Percentiles rank a stretch among this genome's conserved stretches.
Conservation (phyloP, 2,888 invertebrate genomes). For the Daptonema setosum region DNA sequence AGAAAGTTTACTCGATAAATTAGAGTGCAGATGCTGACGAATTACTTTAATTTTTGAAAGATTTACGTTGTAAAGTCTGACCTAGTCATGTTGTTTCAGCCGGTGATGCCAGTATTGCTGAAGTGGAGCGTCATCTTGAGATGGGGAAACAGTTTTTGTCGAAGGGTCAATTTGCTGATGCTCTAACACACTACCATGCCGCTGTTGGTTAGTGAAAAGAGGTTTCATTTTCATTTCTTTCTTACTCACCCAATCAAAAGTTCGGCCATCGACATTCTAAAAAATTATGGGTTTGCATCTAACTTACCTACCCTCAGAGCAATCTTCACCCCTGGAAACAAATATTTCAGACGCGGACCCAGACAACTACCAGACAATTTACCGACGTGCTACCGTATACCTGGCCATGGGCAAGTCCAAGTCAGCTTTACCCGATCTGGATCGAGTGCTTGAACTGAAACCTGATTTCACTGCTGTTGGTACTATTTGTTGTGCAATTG, state of each 20-base stretch:
- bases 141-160: slow-evolving; percentile 73
- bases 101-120: slow-evolving; percentile 27
- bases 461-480: slow-evolving; percentile 77
- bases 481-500: too few relatives aligned
- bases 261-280: too few relatives aligned
- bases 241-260: too few relatives aligned
- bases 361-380: slow-evolving; percentile 78
- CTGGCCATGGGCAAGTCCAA: slow-evolving; percentile 83
- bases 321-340: too few relatives aligned
- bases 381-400: slow-evolving; percentile 81
- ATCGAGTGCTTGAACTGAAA: slow-evolving; percentile 70
- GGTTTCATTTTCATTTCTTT: slow-evolving; percentile 1
- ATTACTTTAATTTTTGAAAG: too few relatives aligned
- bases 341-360: slow-evolving; percentile 68
- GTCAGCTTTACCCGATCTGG: slow-evolving; percentile 77
- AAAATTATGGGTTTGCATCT: too few relatives aligned
- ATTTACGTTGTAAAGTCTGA: too few relatives aligned
- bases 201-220: slow-evolving; percentile 46
- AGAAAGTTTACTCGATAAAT: not conserved
- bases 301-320: too few relatives aligned
- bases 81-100: slow-evolving; percentile 7
- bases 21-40: too few relatives aligned
- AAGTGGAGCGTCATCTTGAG: slow-evolving; percentile 77
- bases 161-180: slow-evolving; percentile 77
- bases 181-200: slow-evolving; percentile 84